Conservation (phyloP, 2,888 invertebrate genomes). For the Nebria brevicollis region DNA sequence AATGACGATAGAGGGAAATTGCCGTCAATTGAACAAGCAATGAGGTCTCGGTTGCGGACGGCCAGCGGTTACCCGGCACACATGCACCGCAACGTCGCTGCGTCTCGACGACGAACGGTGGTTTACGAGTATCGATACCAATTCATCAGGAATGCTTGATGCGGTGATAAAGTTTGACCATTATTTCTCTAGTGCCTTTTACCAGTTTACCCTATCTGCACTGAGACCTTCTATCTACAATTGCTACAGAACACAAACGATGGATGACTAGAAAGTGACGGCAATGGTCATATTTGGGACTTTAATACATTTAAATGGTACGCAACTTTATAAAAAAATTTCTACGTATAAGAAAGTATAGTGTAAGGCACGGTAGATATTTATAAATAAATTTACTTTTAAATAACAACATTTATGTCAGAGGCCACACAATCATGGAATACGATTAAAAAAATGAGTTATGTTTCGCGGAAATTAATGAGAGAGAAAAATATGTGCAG, state of each 20-base stretch:
- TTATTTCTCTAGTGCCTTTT: slow-evolving; percentile 42
- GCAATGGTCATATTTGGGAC: too few relatives aligned
- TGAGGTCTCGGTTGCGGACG: slow-evolving; percentile 28
- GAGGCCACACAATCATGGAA: background rate
- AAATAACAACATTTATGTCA: background rate
- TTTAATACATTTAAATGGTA: too few relatives aligned
- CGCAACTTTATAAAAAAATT: too few relatives aligned
- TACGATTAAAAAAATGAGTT: background rate
- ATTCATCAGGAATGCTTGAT: slow-evolving; percentile 53
- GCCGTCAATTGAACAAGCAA: slow-evolving; percentile 44
- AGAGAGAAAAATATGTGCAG: background rate
- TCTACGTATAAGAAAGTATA: too few relatives aligned
- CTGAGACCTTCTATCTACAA: too few relatives aligned
- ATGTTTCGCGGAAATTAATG: background rate
- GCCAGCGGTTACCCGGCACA: background rate
- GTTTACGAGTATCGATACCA: slow-evolving; percentile 46
- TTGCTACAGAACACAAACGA: too few relatives aligned
- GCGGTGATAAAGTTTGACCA: slow-evolving; percentile 50
- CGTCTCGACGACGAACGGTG: background rate
- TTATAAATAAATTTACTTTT: background rate
- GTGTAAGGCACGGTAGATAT: too few relatives aligned
- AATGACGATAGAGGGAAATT: slow-evolving; percentile 41
- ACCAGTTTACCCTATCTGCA: too few relatives aligned
- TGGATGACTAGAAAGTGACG: too few relatives aligned
- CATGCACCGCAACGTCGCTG: background rate